These are phyloP conservation scores for Panagrolaimus sp. DNA, from an alignment of 1,140 invertebrate genomes.

Conservation along the genomic window DNA sequence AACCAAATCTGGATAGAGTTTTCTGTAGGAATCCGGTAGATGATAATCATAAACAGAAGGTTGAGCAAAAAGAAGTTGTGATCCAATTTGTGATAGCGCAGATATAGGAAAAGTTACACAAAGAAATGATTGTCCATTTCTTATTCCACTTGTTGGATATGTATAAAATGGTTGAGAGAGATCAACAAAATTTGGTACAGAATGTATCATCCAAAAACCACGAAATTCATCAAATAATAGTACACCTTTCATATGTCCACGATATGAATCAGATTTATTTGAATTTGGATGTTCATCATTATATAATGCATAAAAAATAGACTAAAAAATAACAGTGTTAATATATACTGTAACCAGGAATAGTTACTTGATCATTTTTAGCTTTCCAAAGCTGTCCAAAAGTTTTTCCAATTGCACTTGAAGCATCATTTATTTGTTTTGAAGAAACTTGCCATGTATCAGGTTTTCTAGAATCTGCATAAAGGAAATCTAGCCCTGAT, in stretches of 20 bases:
- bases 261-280: neutral
- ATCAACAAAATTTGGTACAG: constrained; percentile 74
- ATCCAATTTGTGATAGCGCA: constrained; percentile 69
- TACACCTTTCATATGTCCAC: constrained; percentile 61
- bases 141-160: constrained; percentile 70
- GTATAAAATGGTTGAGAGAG: constrained; percentile 64
- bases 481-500: constrained; percentile 11
- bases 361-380: neutral
- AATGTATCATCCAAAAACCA: constrained; percentile 85
- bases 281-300: constrained; percentile 11
- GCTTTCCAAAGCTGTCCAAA: constrained; percentile 1
- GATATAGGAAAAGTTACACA: constrained; percentile 70
- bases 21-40: constrained; percentile 20
- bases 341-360: neutral
- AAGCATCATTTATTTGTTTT: constrained; percentile 15
- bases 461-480: constrained; percentile 18
- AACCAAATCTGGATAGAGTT: constrained; percentile 29
- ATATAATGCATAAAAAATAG: constrained; percentile 11
- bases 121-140: constrained; percentile 77
- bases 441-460: constrained; percentile 8
- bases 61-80: constrained; percentile 21
- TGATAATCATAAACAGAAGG: constrained; percentile 31
- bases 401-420: constrained; percentile 14
- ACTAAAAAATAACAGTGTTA: neutral
- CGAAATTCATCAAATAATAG: constrained; percentile 67